These are phyloP conservation scores for Nemotelus nigrinus DNA, from an alignment of 2,888 invertebrate species.

Conservation along the genomic window DNA sequence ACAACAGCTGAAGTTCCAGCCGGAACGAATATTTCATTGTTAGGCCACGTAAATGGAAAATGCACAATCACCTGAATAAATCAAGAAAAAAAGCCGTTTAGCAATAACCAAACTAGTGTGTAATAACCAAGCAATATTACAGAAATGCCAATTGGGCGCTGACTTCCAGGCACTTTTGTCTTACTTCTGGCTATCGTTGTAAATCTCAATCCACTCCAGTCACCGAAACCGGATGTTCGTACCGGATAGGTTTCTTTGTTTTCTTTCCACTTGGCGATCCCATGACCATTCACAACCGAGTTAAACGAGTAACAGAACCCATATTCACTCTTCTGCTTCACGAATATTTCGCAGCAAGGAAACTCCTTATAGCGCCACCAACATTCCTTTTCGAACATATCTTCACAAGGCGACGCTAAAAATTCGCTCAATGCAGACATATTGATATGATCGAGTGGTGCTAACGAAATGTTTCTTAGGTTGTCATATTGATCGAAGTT, in stretches of 20 bases:
- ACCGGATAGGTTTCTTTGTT: constrained; percentile 49
- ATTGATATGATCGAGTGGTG: constrained; percentile 57
- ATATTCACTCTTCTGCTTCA: constrained; percentile 64
- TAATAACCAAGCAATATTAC: constrained; percentile 48
- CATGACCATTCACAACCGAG: constrained; percentile 59
- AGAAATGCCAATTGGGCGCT: constrained; percentile 54
- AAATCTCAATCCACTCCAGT: constrained; percentile 58
- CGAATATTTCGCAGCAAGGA: constrained; percentile 65
- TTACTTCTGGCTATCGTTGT: constrained; percentile 52
- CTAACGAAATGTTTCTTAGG: constrained; percentile 51
- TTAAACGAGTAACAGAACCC: constrained; percentile 66
- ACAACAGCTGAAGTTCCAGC: constrained; percentile 59
- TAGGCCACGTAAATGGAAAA: constrained; percentile 58
- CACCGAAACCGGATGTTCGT: constrained; percentile 57
- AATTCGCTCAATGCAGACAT: constrained; percentile 55
- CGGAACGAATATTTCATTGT: constrained; percentile 55
- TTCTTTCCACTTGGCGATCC: neutral
- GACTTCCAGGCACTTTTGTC: constrained; percentile 49
- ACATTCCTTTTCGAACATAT: constrained; percentile 61
- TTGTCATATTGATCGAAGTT: constrained; percentile 58
- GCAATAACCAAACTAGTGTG: neutral
- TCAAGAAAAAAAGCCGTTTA: neutral
- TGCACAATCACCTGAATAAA: constrained; percentile 50
- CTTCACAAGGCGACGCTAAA: constrained; percentile 59
- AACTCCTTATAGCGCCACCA: constrained; percentile 62